phyloP scores from a whole-genome alignment of 2,113 vertebrate species.

The Cathartes aura region DNA sequence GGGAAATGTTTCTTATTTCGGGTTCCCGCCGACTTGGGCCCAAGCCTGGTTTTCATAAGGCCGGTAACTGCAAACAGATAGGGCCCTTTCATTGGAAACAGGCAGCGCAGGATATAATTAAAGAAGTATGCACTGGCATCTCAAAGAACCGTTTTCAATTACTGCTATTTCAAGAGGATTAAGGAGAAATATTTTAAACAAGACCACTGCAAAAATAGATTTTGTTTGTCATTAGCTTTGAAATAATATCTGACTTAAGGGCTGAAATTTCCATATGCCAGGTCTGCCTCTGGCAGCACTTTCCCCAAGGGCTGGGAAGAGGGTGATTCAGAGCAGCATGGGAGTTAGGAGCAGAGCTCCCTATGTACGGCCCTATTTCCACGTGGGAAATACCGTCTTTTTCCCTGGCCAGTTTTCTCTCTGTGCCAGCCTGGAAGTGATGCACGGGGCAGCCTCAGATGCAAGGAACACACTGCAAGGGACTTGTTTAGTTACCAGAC shows the following conservation, averaged over 20 bases:
- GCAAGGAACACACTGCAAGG: not conserved
- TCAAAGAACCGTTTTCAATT: constrained; percentile 78
- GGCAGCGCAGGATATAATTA: constrained; percentile 74
- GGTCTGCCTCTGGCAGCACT: constrained; percentile 27
- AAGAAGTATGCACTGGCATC: constrained; percentile 74
- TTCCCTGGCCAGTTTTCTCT: not conserved
- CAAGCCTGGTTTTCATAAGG: constrained; percentile 81
- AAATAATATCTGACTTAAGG: constrained; percentile 77
- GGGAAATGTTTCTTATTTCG: constrained; percentile 73
- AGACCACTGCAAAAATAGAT: constrained; percentile 80
- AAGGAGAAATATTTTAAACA: constrained; percentile 79
- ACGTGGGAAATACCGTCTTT: not conserved
- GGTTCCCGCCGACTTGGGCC: constrained; percentile 70
- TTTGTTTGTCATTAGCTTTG: constrained; percentile 80
- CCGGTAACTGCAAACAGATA: constrained; percentile 77
- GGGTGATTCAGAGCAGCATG: not conserved
- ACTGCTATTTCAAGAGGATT: constrained; percentile 74
- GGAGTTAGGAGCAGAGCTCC: not conserved
- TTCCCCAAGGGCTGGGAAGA: constrained; percentile 19
- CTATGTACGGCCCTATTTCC: not conserved
- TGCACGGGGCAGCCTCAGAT: not conserved
- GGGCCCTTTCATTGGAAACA: constrained; percentile 76
- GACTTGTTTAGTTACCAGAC: not conserved
- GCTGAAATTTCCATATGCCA: constrained; percentile 70
- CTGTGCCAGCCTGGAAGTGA: constrained; percentile 4